phyloP scores from a whole-genome alignment of 1,140 invertebrate species.

The Tetragnatha versicolor region DNA sequence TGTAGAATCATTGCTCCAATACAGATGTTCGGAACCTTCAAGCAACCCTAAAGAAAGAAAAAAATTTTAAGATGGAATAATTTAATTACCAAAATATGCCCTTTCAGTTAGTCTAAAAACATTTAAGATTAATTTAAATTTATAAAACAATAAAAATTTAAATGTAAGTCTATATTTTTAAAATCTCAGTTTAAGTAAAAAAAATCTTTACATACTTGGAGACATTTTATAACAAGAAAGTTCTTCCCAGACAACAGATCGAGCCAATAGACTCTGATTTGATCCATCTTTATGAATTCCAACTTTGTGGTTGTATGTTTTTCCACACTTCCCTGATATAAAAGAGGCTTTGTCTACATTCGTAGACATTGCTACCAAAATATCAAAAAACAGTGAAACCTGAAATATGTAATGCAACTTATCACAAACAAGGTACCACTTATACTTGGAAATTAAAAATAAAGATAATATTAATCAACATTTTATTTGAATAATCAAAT shows the following conservation, averaged over 20 bases:
- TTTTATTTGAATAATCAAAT: neutral
- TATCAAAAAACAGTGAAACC: slow-evolving; percentile 68
- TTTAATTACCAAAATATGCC: no score
- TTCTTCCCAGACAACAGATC: slow-evolving; percentile 62
- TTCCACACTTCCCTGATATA: slow-evolving; percentile 61
- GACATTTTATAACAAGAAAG: slow-evolving; percentile 56
- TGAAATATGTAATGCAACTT: slow-evolving; percentile 58
- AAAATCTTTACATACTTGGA: slow-evolving; percentile 24
- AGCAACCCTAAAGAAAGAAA: slow-evolving; percentile 21
- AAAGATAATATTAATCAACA: neutral
- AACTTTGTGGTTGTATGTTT: slow-evolving; percentile 48
- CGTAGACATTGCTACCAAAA: slow-evolving; percentile 65
- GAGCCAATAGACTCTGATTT: slow-evolving; percentile 5
- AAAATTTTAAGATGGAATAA: no score
- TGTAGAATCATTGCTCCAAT: slow-evolving; percentile 12
- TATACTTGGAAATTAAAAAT: neutral
- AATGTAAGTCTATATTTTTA: neutral
- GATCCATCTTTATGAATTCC: neutral
- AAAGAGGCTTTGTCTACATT: slow-evolving; percentile 64
- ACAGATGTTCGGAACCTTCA: neutral
- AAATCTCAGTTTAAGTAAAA: neutral
- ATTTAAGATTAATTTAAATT: neutral
- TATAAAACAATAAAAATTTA: neutral
- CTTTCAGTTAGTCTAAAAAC: no score
- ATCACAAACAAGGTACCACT: neutral